Evolutionary conservation across 2,888 invertebrate genomes (phyloP), one percentile per base, ranked within the genome.

Genomic region (Eucriotettix oculatus): DNA sequence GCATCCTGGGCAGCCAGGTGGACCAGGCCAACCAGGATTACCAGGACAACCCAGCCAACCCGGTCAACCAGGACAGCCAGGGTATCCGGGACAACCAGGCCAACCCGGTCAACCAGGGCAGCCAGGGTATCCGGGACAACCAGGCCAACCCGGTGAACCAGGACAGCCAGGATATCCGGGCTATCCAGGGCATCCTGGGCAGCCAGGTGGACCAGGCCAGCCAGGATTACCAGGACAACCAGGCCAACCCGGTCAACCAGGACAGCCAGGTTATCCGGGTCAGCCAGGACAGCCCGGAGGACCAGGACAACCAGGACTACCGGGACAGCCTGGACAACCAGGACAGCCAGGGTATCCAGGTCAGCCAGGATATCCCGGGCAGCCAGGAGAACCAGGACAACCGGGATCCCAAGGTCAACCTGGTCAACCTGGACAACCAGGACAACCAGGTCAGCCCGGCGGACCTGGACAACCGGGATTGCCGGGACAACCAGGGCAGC

Each of bases 381-480:
- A 54, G 40, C 29, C 29, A 7, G 29, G 29, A 29, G 2, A 29
- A 5, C 29, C 29, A 7, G 29, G 29, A 29, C 29, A 54, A 10
- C 54, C 54, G 10, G 54, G 54, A n/a, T 16, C 14, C 10, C 54
- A 60, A 54, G 48, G 16, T 41, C 3, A 7, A 7, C 29, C 29
- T 2, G 29, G 29, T 5, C 29, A 29, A 29, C 29, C 29, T 7
- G 29, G 29, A 5, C 3, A 7, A 7, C 29, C 29, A 29, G 29
- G 29, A 71, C 71, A 40, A 69, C 70, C 44, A 71, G 74, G 58
- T 56, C 79, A 81, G 56, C 74, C 78, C 16, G 73, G 73, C 61
- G 66, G 70, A 16, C 69, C 63, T 10, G 65, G 66, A 61, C 74
- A 74, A 67, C 68, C 68, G 65, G 78, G 79, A 75, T 61, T 61